These are phyloP conservation scores for Bambusicola thoracicus DNA, from an alignment of 2,113 vertebrate species.

Conservation along the genomic window DNA sequence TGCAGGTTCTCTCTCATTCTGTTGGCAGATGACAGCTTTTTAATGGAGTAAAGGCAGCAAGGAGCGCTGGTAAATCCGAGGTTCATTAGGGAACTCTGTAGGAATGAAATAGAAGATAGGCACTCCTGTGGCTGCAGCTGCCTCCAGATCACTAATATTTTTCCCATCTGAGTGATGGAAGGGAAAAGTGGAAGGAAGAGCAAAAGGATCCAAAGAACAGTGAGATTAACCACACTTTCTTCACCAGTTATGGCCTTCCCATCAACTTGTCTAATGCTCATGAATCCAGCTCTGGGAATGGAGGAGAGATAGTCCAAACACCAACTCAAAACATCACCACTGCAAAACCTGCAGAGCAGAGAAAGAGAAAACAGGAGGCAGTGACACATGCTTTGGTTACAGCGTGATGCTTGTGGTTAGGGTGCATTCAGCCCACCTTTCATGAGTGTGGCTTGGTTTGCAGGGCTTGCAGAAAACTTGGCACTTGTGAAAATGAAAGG, in stretches of 20 bases:
- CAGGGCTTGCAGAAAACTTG: background rate
- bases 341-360: background rate
- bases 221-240: background rate
- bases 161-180: background rate
- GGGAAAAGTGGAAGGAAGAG: background rate
- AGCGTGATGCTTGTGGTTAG: background rate
- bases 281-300: background rate
- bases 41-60: background rate
- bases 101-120: background rate
- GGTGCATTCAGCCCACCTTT: background rate
- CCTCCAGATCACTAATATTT: background rate
- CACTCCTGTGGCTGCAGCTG: background rate
- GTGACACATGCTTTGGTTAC: background rate
- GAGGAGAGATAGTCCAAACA: background rate
- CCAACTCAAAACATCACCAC: background rate
- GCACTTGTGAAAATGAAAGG: background rate
- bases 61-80: background rate
- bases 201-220: background rate
- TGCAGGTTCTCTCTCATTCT: background rate
- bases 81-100: background rate
- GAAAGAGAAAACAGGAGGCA: background rate
- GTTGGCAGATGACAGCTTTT: background rate
- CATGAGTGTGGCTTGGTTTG: background rate
- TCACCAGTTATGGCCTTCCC: background rate
- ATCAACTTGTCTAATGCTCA: background rate